phyloP scores from a whole-genome alignment of 2,797 vertebrate species.

The Thalassophryne amazonica region DNA sequence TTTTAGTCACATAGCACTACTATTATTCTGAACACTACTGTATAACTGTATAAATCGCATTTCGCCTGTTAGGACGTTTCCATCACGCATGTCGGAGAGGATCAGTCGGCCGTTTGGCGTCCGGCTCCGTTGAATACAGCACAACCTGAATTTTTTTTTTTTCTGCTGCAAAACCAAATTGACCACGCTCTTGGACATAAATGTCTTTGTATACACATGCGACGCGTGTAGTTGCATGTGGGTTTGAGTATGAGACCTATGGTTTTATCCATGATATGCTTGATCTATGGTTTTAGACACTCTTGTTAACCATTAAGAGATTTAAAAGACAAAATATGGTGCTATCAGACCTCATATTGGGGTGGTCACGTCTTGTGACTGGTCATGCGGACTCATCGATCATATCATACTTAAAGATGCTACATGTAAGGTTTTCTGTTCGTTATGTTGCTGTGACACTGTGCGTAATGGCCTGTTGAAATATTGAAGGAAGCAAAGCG shows the following conservation, averaged over 20 bases:
- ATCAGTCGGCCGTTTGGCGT: constrained; percentile 45
- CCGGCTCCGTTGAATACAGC: constrained; percentile 81
- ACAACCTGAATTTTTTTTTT: constrained; percentile 90
- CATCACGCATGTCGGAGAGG: too few relatives aligned
- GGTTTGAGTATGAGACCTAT: constrained; percentile 78
- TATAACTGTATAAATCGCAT: too few relatives aligned
- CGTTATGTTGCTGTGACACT: constrained; percentile 26
- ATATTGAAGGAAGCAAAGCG: constrained; percentile 39
- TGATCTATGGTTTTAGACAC: constrained; percentile 85
- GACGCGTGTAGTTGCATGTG: constrained; percentile 78
- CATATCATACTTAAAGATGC: constrained; percentile 90
- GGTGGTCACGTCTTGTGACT: constrained; percentile 94
- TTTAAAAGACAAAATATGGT: constrained; percentile 91
- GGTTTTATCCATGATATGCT: constrained; percentile 87
- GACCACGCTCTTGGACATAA: constrained; percentile 75
- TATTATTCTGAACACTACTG: too few relatives aligned
- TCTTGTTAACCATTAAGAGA: constrained; percentile 83
- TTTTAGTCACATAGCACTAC: too few relatives aligned
- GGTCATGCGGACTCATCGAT: constrained; percentile 99
- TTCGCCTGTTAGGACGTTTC: not conserved
- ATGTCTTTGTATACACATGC: constrained; percentile 80
- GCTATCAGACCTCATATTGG: constrained; percentile 94
- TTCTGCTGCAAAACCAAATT: constrained; percentile 93
- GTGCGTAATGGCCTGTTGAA: constrained; percentile 30
- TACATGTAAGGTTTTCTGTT: constrained; percentile 68